These are phyloP conservation scores for Chlorospingus semifuscus DNA, from an alignment of 2,797 vertebrate species.

Conservation along the genomic window DNA sequence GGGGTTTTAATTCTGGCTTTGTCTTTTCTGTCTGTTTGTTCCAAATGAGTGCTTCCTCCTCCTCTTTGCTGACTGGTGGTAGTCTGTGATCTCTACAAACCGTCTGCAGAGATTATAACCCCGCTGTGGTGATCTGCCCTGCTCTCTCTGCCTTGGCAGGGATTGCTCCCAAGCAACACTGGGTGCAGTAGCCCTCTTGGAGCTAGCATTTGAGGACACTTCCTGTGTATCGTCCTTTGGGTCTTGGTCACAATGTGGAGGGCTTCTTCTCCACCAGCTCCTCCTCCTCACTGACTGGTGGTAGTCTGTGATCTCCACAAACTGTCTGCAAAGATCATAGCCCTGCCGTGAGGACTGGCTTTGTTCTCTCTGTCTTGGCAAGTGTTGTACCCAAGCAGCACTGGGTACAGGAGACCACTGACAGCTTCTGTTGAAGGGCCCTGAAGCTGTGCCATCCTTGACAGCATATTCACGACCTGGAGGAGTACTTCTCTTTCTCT, in stretches of 20 bases:
- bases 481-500: neutral
- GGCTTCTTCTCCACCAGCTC: neutral
- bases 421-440: neutral
- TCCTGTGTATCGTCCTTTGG: neutral
- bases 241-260: neutral
- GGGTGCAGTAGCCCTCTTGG: neutral
- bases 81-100: neutral
- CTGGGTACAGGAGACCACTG: neutral
- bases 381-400: neutral
- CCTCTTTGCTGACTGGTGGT: neutral
- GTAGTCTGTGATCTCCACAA: neutral
- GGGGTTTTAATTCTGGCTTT: neutral
- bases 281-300: neutral
- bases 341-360: neutral
- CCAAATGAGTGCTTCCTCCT: neutral
- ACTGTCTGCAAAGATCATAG: neutral
- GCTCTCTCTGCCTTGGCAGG: neutral
- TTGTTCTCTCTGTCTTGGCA: neutral
- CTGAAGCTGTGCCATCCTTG: neutral
- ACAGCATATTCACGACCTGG: rapidly evolving
- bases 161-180: neutral
- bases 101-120: neutral
- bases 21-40: neutral
- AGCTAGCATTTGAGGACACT: neutral
- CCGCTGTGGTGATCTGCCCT: neutral